phyloP scores from a whole-genome alignment of 2,797 vertebrate genomes.

The Numenius phaeopus region DNA sequence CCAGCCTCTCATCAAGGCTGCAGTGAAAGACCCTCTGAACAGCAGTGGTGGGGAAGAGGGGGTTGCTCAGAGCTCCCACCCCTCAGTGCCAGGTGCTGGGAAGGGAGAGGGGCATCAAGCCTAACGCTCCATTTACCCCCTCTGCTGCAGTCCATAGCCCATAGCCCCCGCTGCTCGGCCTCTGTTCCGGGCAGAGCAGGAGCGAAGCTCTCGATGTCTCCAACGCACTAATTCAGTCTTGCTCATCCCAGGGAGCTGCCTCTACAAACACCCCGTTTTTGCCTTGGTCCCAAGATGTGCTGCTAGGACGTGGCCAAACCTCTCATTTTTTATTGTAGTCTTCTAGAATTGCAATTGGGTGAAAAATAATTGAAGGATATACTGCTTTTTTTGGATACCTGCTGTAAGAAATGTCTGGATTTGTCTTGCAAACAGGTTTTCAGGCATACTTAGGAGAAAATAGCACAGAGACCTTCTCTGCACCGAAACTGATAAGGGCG shows the following conservation, averaged over 20 bases:
- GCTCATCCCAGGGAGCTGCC: not conserved
- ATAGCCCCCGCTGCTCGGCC: not conserved
- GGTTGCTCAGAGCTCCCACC: not conserved
- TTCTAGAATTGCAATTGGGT: not conserved
- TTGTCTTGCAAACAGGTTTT: not conserved
- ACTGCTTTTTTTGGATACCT: not conserved
- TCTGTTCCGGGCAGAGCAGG: not conserved
- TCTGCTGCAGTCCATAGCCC: not conserved
- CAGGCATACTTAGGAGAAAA: slow-evolving; percentile 4
- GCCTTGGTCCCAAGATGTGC: not conserved
- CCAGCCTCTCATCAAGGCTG: not conserved
- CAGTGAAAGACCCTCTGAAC: not conserved
- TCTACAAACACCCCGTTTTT: not conserved
- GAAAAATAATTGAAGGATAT: not conserved
- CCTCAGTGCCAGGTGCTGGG: not conserved
- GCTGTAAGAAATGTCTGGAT: not conserved
- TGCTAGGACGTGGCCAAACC: not conserved
- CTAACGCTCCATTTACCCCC: not conserved
- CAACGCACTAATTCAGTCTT: not conserved
- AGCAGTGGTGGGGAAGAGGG: not conserved
- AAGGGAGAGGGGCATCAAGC: not conserved
- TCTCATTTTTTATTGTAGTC: not conserved
- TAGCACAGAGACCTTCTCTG: not conserved
- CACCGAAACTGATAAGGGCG: not conserved
- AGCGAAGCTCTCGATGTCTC: not conserved